These are phyloP conservation scores for Chrysolina oricalcia DNA, from an alignment of 2,888 invertebrate genomes.

Conservation along the genomic window DNA sequence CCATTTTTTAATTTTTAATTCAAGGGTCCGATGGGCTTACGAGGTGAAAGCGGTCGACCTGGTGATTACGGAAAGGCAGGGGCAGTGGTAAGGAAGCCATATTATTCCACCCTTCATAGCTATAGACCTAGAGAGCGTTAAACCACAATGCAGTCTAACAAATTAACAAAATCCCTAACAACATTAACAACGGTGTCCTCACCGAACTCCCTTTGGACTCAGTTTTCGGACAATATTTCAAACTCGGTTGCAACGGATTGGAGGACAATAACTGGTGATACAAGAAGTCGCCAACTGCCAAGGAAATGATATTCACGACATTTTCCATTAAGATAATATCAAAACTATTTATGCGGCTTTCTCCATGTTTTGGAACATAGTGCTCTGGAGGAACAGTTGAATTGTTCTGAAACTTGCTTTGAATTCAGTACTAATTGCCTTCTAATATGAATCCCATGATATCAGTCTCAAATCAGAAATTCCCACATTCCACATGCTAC, in stretches of 20 bases:
- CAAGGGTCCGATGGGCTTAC: constrained; percentile 87
- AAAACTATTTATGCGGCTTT: not conserved
- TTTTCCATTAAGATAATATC: constrained; percentile 2
- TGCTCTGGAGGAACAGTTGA: not conserved
- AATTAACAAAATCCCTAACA: constrained; percentile 58
- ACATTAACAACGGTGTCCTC: constrained; percentile 53
- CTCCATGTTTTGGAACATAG: not conserved
- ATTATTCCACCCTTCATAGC: constrained; percentile 60
- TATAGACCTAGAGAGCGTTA: constrained; percentile 65
- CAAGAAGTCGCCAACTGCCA: constrained; percentile 53
- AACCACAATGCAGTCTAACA: constrained; percentile 53
- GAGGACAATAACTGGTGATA: constrained; percentile 68
- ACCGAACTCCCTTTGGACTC: constrained; percentile 44
- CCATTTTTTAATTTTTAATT: constrained; percentile 25
- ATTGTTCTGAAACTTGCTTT: not conserved
- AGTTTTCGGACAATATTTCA: constrained; percentile 51
- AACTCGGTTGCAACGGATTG: constrained; percentile 6
- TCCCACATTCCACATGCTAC: too few relatives aligned
- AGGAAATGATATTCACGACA: constrained; percentile 40
- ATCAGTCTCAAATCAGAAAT: too few relatives aligned
- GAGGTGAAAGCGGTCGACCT: constrained; percentile 83
- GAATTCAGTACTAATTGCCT: too few relatives aligned
- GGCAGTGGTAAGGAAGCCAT: constrained; percentile 81
- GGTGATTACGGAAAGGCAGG: constrained; percentile 85
- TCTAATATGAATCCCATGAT: too few relatives aligned